These are phyloP conservation scores for Cochlearius cochlearius DNA, from an alignment of 2,113 vertebrate genomes.

Conservation along the genomic window DNA sequence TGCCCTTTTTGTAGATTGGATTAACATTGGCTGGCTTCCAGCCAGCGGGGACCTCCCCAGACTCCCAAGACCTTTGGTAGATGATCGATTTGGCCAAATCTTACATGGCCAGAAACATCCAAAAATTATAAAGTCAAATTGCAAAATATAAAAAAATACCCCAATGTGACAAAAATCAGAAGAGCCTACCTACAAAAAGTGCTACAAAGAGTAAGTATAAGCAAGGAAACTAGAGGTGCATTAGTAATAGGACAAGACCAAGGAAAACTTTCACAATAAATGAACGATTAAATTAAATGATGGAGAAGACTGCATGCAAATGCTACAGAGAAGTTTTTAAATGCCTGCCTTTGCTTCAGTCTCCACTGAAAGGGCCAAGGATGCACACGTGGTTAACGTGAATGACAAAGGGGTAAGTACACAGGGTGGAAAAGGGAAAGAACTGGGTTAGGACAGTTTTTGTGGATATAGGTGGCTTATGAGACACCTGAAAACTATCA, in stretches of 20 bases:
- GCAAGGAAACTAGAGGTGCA: not conserved
- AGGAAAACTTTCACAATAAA: not conserved
- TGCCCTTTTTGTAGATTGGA: not conserved
- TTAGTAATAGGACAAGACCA: not conserved
- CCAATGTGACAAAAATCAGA: not conserved
- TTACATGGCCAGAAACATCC: not conserved
- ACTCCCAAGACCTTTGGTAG: not conserved
- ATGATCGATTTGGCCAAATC: not conserved
- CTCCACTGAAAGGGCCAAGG: not conserved
- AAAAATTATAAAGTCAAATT: not conserved
- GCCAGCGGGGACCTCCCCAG: not conserved
- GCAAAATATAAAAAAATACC: not conserved
- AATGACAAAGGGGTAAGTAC: not conserved
- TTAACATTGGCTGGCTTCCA: not conserved
- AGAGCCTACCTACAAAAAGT: not conserved
- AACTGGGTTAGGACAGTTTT: not conserved
- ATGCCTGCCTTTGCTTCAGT: not conserved
- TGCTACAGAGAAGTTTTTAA: not conserved
- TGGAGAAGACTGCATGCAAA: not conserved
- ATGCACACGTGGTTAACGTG: fast-evolving
- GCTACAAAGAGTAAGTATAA: not conserved
- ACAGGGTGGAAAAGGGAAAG: not conserved
- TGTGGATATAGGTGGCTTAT: not conserved
- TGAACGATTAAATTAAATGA: not conserved
- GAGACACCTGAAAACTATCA: not conserved